These are phyloP conservation scores for Apodemia duryi DNA, from an alignment of 2,888 invertebrate genomes.

Conservation along the genomic window DNA sequence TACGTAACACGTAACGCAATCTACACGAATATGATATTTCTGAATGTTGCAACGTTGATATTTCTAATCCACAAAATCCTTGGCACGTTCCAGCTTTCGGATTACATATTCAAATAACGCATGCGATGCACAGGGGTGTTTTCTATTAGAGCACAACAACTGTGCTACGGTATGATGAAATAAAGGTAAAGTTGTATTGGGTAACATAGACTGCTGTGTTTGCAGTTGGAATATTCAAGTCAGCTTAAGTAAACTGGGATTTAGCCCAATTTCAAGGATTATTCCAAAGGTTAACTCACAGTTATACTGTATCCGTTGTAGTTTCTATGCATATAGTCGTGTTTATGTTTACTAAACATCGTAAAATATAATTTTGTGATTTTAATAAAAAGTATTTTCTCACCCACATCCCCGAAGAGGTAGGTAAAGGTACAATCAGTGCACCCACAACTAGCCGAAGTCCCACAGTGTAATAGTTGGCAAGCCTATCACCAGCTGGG, in stretches of 20 bases:
- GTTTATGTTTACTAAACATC: neutral
- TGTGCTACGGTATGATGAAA: slow-evolving; percentile 28
- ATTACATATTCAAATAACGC: slow-evolving; percentile 62
- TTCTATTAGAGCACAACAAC: slow-evolving; percentile 24
- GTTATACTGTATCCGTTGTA: slow-evolving; percentile 13
- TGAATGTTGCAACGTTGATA: slow-evolving; percentile 17
- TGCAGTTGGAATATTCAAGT: slow-evolving; percentile 34
- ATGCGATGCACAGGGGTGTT: slow-evolving; percentile 36
- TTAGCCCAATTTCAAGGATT: slow-evolving; percentile 59
- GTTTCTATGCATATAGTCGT: slow-evolving; percentile 28
- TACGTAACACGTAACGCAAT: neutral
- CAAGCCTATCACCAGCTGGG: too few relatives aligned
- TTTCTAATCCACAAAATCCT: slow-evolving; percentile 57
- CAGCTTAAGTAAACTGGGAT: slow-evolving; percentile 54
- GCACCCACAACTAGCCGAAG: too few relatives aligned
- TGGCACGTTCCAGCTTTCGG: slow-evolving; percentile 49
- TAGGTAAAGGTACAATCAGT: too few relatives aligned
- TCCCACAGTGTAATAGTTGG: too few relatives aligned
- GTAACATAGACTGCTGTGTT: slow-evolving; percentile 42
- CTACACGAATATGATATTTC: slow-evolving; percentile 2
- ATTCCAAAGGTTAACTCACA: slow-evolving; percentile 48
- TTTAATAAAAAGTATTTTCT: too few relatives aligned
- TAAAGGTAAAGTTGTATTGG: slow-evolving; percentile 27
- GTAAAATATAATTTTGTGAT: slow-evolving; percentile 16
- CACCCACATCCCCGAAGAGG: too few relatives aligned